Conservation (phyloP, 2,113 vertebrate species). For the Labeo rohita region DNA sequence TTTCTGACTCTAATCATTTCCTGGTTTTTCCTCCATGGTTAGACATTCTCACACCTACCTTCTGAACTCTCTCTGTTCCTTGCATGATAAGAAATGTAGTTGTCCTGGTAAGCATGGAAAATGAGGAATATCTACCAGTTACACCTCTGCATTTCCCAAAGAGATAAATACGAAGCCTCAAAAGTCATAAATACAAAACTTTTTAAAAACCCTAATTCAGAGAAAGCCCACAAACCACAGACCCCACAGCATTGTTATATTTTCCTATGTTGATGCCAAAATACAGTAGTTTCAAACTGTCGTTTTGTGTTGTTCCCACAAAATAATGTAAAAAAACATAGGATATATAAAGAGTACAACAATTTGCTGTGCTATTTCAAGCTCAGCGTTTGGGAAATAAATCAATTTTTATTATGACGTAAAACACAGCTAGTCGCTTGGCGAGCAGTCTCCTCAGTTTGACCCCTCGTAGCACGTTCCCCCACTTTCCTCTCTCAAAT, state of each 20-base stretch:
- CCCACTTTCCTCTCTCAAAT: constrained; percentile 7
- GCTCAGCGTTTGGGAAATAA: constrained; percentile 11
- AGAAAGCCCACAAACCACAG: neutral
- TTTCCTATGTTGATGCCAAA: neutral
- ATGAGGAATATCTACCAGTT: constrained; percentile 33
- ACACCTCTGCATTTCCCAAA: constrained; percentile 64
- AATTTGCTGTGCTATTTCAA: neutral
- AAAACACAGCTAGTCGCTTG: neutral
- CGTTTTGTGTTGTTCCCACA: neutral
- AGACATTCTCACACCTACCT: constrained; percentile 35
- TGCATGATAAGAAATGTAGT: constrained; percentile 58
- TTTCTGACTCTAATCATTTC: neutral
- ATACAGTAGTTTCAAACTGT: neutral
- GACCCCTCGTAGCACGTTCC: constrained; percentile 34
- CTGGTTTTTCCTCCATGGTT: neutral
- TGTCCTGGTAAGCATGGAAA: constrained; percentile 34
- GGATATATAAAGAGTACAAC: neutral
- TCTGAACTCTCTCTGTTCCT: constrained; percentile 8
- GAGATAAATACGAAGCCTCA: constrained; percentile 24
- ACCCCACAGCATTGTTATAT: constrained; percentile 5
- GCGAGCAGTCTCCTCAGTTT: neutral
- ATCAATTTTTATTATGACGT: constrained; percentile 27
- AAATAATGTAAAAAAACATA: constrained; percentile 7
- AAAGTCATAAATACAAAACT: neutral
- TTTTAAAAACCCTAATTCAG: neutral